phyloP scores from a whole-genome alignment of 2,797 vertebrate species.

The Mormyrops attenuatus region DNA sequence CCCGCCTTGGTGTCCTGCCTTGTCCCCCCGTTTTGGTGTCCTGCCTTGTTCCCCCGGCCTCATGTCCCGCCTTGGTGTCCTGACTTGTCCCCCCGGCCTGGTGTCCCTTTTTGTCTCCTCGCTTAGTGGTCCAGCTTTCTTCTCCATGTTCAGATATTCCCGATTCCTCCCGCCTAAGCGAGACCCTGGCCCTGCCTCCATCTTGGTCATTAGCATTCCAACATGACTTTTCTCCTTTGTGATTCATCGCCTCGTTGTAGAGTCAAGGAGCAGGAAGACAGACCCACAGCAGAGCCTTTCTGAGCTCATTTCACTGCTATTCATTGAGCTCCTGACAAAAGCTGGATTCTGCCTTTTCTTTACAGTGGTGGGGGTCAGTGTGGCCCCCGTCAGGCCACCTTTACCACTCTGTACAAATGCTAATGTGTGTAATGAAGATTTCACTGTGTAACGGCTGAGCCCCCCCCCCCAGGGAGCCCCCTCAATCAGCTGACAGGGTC shows the following conservation, averaged over 20 bases:
- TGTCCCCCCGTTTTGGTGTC: background rate
- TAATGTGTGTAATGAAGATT: background rate
- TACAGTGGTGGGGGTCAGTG: background rate
- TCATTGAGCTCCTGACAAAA: background rate
- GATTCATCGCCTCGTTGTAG: background rate
- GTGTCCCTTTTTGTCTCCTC: background rate
- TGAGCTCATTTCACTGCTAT: background rate
- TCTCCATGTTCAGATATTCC: background rate
- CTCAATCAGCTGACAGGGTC: background rate
- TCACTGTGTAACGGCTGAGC: background rate
- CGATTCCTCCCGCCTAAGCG: background rate
- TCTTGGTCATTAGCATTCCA: slow-evolving; percentile 11
- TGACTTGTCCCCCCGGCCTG: background rate
- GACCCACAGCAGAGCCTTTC: background rate
- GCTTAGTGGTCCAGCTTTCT: background rate
- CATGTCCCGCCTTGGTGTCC: background rate
- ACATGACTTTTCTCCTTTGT: background rate
- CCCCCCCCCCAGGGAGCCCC: background rate
- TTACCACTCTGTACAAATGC: background rate
- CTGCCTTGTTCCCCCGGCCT: background rate
- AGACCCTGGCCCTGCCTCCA: background rate
- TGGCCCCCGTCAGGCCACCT: background rate
- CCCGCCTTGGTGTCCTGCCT: background rate
- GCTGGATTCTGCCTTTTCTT: background rate
- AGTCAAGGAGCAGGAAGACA: background rate